Conservation (phyloP, 2,797 vertebrate genomes). For the Molothrus aeneus region DNA sequence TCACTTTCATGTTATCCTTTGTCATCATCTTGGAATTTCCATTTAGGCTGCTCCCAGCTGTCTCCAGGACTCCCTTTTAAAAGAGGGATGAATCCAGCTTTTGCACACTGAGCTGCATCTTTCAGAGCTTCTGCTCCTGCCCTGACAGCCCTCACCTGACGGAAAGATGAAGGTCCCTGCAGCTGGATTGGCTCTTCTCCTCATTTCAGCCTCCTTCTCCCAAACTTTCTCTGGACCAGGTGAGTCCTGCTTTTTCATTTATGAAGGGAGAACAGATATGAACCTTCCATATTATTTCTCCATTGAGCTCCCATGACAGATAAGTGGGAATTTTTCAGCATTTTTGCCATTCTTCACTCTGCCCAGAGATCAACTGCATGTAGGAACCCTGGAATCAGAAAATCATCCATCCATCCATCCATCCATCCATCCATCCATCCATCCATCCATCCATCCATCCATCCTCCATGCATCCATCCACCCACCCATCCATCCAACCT, state of each 20-base stretch:
- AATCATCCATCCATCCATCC: not conserved
- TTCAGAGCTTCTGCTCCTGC: not conserved
- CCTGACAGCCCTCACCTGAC: accelerated
- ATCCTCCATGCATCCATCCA: not conserved
- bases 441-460: not conserved
- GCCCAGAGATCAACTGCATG: not conserved
- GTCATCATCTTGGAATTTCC: slow-evolving; percentile 43
- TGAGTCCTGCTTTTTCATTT: slow-evolving; percentile 31
- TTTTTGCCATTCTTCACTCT: not conserved
- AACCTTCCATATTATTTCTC: not conserved
- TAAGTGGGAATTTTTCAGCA: not conserved
- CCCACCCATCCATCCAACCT: not conserved
- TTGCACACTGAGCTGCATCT: not conserved
- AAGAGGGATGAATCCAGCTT: not conserved
- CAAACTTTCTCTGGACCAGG: slow-evolving; percentile 20
- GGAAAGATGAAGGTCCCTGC: slow-evolving; percentile 12
- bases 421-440: not conserved
- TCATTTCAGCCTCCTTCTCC: slow-evolving; percentile 31
- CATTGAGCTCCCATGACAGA: not conserved
- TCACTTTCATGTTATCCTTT: not conserved
- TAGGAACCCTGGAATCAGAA: not conserved
- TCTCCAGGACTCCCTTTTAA: slow-evolving; percentile 9
- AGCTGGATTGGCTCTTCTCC: not conserved
- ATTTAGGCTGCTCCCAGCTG: not conserved
- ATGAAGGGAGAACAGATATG: not conserved